Evolutionary conservation across 2,113 vertebrate genomes (phyloP).

Genomic region (Prochilodus magdalenae): DNA sequence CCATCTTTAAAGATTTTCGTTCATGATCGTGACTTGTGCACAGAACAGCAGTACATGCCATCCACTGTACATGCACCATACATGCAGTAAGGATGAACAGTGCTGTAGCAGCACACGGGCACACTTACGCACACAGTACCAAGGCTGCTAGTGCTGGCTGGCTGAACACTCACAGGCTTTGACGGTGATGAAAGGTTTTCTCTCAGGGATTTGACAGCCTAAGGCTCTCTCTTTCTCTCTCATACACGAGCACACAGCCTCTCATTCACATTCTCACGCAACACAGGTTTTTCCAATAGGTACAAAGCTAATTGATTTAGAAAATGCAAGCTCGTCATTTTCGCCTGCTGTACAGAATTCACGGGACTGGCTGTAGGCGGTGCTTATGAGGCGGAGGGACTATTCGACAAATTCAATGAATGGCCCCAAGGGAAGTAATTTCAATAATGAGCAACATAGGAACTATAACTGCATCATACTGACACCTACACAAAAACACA

Average conservation of each 20-base stretch:
- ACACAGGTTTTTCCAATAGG: conserved; percentile 24
- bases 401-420: neutral
- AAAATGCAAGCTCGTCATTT: conserved; percentile 33
- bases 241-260: neutral
- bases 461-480: neutral
- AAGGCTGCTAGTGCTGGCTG: conserved; percentile 44
- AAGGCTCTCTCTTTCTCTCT: conserved; percentile 28
- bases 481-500: neutral
- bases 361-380: neutral
- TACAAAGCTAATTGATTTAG: conserved; percentile 22
- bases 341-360: neutral
- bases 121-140: neutral
- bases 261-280: conserved; percentile 18
- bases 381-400: neutral
- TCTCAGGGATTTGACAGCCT: conserved; percentile 62
- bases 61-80: neutral
- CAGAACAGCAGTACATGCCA: neutral
- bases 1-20: too few species aligned
- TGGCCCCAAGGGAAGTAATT: neutral
- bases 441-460: neutral
- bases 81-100: neutral
- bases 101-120: neutral
- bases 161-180: conserved; percentile 57
- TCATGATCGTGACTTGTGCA: neutral
- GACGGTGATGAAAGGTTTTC: conserved; percentile 65